phyloP scores from a whole-genome alignment of 2,113 vertebrate species.

The Cisticola juncidis region DNA sequence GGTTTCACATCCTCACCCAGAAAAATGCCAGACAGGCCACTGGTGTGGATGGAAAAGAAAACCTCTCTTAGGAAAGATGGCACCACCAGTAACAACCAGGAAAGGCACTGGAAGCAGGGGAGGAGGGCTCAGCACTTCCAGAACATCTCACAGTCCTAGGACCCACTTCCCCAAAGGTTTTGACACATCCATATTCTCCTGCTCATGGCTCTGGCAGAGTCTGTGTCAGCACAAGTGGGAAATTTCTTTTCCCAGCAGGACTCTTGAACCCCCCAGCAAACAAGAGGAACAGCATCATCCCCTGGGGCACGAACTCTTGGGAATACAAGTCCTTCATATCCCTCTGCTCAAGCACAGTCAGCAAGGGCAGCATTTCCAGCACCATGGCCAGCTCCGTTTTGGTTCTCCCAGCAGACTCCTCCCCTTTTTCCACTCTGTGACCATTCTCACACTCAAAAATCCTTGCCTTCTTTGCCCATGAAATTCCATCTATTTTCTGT shows the following conservation, averaged over 20 bases:
- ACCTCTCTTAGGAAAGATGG: rapidly evolving
- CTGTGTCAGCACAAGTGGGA: background rate
- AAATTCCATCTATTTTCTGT: background rate
- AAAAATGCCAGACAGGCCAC: rapidly evolving
- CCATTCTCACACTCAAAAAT: background rate
- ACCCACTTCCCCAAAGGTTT: background rate
- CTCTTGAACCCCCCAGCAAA: background rate
- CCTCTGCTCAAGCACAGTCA: background rate
- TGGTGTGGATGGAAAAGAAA: background rate
- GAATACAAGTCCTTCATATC: background rate
- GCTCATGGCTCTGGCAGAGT: background rate
- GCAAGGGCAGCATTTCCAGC: background rate
- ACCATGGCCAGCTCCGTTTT: background rate
- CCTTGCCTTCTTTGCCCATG: background rate
- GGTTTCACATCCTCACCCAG: background rate
- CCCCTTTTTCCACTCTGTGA: no score
- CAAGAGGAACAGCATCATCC: no score
- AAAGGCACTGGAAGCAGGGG: no score
- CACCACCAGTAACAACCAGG: background rate
- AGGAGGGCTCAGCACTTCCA: rapidly evolving
- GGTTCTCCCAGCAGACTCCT: background rate
- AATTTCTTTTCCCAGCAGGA: no score
- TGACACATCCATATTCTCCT: background rate
- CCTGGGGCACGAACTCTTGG: background rate
- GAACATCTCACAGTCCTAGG: rapidly evolving